A percentile compares a stretch with the other conserved stretches of the same genome.
These are phyloP conservation scores for Drosophila asahinai DNA, from an alignment of 1,140 invertebrate species.

Conservation along the genomic window DNA sequence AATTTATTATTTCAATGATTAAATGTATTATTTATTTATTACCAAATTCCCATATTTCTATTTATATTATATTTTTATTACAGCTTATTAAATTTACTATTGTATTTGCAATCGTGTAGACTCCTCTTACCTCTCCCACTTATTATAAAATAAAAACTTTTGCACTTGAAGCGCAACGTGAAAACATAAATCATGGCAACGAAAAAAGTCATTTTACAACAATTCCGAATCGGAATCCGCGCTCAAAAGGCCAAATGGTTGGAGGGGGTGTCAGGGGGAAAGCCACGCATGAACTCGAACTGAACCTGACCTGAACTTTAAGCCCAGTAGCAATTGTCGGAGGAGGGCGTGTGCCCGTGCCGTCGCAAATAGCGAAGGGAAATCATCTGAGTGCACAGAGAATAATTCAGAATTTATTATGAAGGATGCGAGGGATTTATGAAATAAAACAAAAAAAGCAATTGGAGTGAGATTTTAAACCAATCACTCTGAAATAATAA, in stretches of 20 bases:
- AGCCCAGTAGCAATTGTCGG: conserved; percentile 58
- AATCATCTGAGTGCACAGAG: conserved; percentile 39
- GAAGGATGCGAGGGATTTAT: conserved; percentile 1
- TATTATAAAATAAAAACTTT: conserved; percentile 29
- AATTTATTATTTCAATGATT: background rate
- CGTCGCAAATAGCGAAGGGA: conserved; percentile 47
- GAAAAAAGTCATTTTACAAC: conserved; percentile 37
- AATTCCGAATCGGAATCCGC: conserved; percentile 36
- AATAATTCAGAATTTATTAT: conserved; percentile 23
- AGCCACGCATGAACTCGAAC: conserved; percentile 49
- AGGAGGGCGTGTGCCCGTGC: conserved; percentile 45
- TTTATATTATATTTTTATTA: background rate
- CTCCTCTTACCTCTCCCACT: background rate
- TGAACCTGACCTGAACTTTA: conserved; percentile 58
- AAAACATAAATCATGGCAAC: conserved; percentile 71
- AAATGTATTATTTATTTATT: no score
- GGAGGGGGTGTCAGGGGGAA: background rate
- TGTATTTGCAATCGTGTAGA: background rate
- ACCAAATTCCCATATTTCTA: background rate
- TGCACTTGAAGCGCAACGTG: conserved; percentile 67
- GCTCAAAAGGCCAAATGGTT: conserved; percentile 38
- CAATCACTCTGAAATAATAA: no score
- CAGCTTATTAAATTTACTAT: no score
- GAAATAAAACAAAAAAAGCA: background rate
- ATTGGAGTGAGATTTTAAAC: background rate